These are phyloP conservation scores for Agonopterix alstromeriana DNA, from an alignment of 2,888 invertebrate species.

Conservation along the genomic window DNA sequence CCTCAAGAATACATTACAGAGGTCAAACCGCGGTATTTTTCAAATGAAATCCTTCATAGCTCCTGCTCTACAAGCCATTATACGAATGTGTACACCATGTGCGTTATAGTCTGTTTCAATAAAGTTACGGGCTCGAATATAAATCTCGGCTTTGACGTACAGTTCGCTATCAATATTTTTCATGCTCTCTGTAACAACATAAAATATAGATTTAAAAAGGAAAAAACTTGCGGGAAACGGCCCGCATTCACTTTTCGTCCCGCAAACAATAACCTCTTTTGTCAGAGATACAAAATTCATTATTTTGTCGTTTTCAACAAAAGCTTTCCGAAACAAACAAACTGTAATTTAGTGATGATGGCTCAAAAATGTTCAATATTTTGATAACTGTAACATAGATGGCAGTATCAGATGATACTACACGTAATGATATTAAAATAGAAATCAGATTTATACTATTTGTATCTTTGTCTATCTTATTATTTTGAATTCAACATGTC, in stretches of 20 bases:
- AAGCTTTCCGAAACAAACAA: conserved; percentile 12
- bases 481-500: too few species aligned
- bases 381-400: neutral
- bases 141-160: conserved; percentile 17
- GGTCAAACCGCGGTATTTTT: too few species aligned
- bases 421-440: too few species aligned
- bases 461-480: too few species aligned
- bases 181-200: conserved; percentile 21
- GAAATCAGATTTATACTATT: too few species aligned
- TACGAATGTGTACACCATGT: too few species aligned
- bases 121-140: too few species aligned
- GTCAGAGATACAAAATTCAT: conserved; percentile 19
- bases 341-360: conserved; percentile 8
- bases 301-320: conserved; percentile 18
- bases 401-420: too few species aligned
- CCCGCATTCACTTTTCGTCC: conserved; percentile 37
- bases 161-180: conserved; percentile 29
- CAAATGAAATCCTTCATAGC: too few species aligned
- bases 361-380: neutral
- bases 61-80: too few species aligned
- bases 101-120: too few species aligned
- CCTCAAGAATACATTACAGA: too few species aligned
- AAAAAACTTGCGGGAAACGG: conserved; percentile 17
- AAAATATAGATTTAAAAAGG: conserved; percentile 18
- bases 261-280: conserved; percentile 28